Evolutionary conservation across 2,888 invertebrate genomes (phyloP), one percentile per base, ranked within the genome.

Genomic region (Nowickia ferox): DNA sequence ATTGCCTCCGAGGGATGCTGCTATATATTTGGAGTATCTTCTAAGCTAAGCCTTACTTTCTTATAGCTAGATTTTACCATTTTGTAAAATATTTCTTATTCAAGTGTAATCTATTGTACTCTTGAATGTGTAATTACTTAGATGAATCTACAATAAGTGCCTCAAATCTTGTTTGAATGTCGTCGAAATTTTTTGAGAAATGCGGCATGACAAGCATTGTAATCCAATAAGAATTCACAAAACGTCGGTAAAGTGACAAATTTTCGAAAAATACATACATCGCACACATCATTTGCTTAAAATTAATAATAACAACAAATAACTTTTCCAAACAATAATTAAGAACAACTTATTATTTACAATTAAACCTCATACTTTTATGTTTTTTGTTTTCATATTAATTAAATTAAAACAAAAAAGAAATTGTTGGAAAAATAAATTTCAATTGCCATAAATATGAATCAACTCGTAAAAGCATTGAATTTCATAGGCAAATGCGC

Each of bases 391-490:
- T 46, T 42, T 17, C 71, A 71, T n/a, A 77, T 59, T 66, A 65
- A 72, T 66, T 69, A 59, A 68, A 59, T 74, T 68, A 53, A 69
- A 53, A 63, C 53, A 68, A 68, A 80, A 74, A 81, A 59, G n/a
- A 51, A 30, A 57, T 65, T 48, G 48, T 40, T 40, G 19, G 76
- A 40, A 65, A 77, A 69, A 79, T 69, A 79, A 75, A 84, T 79
- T 75, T 77, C 71, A 84, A 84, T 84, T 81, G 84, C 59, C 59
- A 76, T 81, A 81, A 81, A 81, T 80, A 84, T 61, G 59, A 72
- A 84, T 84, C 81, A 77, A 81, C 55, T 72, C n/a, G 71, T 84
- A 59, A 84, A 84, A 77, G 80, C 71, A 81, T 84, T 81, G 38
- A 84, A 76, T 66, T 77, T 59, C 51, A 75, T 71, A 68, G 30